phyloP scores from a whole-genome alignment of 2,888 invertebrate species.

The Margaritifera margaritifera region DNA sequence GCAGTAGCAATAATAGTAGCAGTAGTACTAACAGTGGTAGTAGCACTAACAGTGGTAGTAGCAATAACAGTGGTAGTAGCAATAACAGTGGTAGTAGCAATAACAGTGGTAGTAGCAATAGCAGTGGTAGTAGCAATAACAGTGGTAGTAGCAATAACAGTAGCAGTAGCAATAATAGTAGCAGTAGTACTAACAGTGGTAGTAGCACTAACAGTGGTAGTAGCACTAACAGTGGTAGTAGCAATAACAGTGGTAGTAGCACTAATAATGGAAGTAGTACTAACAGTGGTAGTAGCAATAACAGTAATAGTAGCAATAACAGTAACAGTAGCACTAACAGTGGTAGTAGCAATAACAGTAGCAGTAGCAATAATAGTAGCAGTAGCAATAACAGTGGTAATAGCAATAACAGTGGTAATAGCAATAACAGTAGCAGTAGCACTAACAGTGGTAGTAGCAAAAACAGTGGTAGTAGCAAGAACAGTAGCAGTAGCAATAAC shows the following conservation, averaged over 20 bases:
- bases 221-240: slow-evolving; percentile 5
- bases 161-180: too few species aligned
- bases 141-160: too few species aligned
- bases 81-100: too few species aligned
- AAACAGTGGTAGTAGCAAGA: too few species aligned
- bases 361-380: slow-evolving; percentile 6
- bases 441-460: neutral
- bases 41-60: slow-evolving; percentile 1
- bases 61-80: too few species aligned
- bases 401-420: slow-evolving; percentile 1
- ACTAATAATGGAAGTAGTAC: slow-evolving; percentile 7
- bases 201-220: too few species aligned
- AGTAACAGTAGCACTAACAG: slow-evolving; percentile 6
- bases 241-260: slow-evolving; percentile 4
- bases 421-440: slow-evolving; percentile 2
- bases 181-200: too few species aligned
- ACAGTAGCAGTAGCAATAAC: too few species aligned
- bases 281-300: slow-evolving; percentile 10
- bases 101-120: too few species aligned
- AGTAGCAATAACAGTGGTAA: slow-evolving; percentile 1
- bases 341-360: slow-evolving; percentile 7
- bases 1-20: slow-evolving; percentile 2
- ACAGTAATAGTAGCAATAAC: slow-evolving; percentile 8
- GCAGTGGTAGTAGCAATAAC: too few species aligned
- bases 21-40: slow-evolving; percentile 1